phyloP scores from a whole-genome alignment of 2,888 invertebrate species.

The Amphipyra tragopoginis region DNA sequence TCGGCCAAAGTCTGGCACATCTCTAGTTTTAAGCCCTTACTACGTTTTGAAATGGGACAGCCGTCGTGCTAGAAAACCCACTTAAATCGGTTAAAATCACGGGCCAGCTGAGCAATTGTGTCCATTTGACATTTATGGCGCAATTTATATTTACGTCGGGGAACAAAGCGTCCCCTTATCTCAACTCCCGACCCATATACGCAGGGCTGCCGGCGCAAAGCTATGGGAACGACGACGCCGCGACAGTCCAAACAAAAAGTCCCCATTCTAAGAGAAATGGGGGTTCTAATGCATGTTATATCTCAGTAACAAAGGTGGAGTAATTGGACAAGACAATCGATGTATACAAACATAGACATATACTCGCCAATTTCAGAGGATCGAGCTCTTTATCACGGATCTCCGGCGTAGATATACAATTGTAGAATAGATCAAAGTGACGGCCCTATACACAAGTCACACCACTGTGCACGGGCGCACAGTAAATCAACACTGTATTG shows the following conservation, averaged over 20 bases:
- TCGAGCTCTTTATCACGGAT: conserved; percentile 10
- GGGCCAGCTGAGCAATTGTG: conserved; percentile 73
- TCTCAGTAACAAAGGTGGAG: conserved; percentile 37
- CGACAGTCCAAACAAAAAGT: conserved; percentile 39
- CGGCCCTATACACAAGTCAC: conserved; percentile 49
- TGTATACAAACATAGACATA: conserved; percentile 5
- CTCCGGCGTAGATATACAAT: conserved; percentile 14
- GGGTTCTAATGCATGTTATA: conserved; percentile 48
- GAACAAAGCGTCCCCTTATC: conserved; percentile 70
- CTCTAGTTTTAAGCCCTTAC: too few species aligned
- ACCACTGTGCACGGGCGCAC: conserved; percentile 34
- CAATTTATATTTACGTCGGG: conserved; percentile 79
- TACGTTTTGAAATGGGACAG: too few species aligned
- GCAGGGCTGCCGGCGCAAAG: conserved; percentile 50
- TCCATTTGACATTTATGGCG: conserved; percentile 82
- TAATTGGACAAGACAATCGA: conserved; percentile 38
- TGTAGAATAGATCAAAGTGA: conserved; percentile 22
- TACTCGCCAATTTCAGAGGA: conserved; percentile 15
- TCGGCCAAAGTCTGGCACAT: too few species aligned
- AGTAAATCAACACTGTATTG: conserved; percentile 63
- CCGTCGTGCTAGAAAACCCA: conserved; percentile 35
- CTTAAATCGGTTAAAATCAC: conserved; percentile 67
- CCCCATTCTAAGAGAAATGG: conserved; percentile 30
- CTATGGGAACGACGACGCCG: conserved; percentile 20
- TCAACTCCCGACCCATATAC: conserved; percentile 56